Base-by-base conservation (phyloP, 1,140 invertebrate species). In the Drusus annulatus region DNA sequence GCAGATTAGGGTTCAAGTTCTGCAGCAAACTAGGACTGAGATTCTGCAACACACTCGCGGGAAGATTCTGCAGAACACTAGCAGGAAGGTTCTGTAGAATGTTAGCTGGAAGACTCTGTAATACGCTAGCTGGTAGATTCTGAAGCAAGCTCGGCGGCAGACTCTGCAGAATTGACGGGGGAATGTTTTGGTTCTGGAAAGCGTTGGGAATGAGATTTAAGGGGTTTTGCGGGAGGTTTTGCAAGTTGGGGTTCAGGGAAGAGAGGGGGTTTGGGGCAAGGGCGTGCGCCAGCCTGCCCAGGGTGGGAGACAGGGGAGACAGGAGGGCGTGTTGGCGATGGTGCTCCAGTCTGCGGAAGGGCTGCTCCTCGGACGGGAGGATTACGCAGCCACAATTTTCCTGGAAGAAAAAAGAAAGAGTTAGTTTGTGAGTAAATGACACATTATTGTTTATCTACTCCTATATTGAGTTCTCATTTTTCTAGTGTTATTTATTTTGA, bases 301-400 rank as follows among this genome's bases (percentile, higher is more conserved):
- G 89, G 73, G 92, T 92, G 0, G 92, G 90, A 3, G 92, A 92
- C 71, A 93, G 89, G 0, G 91, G 91, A 76, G 88, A 89, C 56
- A 90, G 80, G 25, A 90, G 86, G 13, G 89, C 96, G 85, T 98
- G 97, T 84, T 96, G 95, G 83, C 96, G 94, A 86, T 97, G 97
- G 87, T 98, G 97, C 83, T 98, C 96, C 6, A 98, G 89, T 81
- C 96, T 90, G 75, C 94, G 91, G 88, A 97, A 97, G 0, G 95
- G 94, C 84, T 95, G 95, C 84, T 97, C 96, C 84, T 90, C 89
- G 15, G 93, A 93, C 8, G 94, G 93, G 19, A 96, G 88, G 73
- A 98, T 95, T 3, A 96, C 93, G 86, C 96, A 96, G 17, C 93
- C 92, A 86, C 97, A 98, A 76, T 94, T 95, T 85, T 97, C 95